Evolutionary conservation across 1,140 invertebrate genomes (phyloP), one percentile per base, ranked within the genome.

Genomic region (Ceratitis capitata): DNA sequence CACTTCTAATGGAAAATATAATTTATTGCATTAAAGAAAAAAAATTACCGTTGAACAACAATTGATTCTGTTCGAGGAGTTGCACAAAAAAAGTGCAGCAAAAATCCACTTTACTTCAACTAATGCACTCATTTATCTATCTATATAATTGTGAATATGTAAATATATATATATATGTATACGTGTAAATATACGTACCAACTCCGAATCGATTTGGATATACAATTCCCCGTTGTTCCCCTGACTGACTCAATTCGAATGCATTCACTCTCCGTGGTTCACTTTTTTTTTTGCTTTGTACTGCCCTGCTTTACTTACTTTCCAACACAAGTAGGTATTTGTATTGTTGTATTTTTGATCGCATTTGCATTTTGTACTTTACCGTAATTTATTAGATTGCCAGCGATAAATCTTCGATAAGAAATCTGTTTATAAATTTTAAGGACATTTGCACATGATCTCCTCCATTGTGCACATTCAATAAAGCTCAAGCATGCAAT

Each of bases 351-450:
- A 39, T 32, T 69, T 69, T 69, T 69, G 61, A 69, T 69, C 61
- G 32, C 61, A 78, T 78, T 78, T 78, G 69, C 39, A 32, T 78
- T 42, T 78, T 78, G 69, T 39, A 78, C 69, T 78, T 78, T 78
- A 78, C 69, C 39, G 39, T 78, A 78, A 78, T 78, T 78, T 78
- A 78, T 78, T 42, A 78, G 69, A 78, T 78, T 78, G 69, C 69
- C 23, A 45, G 23, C 69, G 69, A 78, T 78, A 78, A 78, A 78
- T 78, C 69, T 78, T 78, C 69, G 69, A 78, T 78, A 78, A 78
- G 69, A 78, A 78, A 78, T 78, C 69, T 78, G 69, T 78, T 78
- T 78, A 78, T 45, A 78, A 78, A 78, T 78, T 78, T 78, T 78
- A 42, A 78, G 69, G 69, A 78, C 69, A 45, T 78, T 45, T 78